Percentiles rank a stretch among this genome's conserved stretches.
Evolutionary conservation across 30 jellyfish, hydroid and myxozoan genomes (phyloP).

Genomic region (Aurelia sp.): DNA sequence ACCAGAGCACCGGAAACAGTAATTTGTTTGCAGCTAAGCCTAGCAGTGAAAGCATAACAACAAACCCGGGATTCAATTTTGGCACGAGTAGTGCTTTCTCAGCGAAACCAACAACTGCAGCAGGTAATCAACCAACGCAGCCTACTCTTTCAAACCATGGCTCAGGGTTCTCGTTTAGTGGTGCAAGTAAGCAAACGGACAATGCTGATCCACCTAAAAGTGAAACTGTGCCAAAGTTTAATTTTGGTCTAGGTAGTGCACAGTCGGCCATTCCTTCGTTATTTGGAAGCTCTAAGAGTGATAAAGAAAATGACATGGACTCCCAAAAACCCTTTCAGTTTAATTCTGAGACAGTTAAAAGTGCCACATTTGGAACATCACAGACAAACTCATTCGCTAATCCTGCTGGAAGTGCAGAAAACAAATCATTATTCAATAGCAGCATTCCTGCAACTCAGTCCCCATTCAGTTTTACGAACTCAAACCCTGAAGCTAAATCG

Average conservation of each 20-base stretch:
- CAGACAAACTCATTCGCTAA: conserved; percentile 18
- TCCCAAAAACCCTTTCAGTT: conserved; percentile 1
- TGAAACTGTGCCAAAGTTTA: not conserved
- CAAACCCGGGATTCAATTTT: conserved; percentile 12
- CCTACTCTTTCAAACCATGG: not conserved
- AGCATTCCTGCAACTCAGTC: not conserved
- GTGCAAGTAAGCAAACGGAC: not conserved
- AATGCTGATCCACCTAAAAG: not conserved
- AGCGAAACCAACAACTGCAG: too few species aligned
- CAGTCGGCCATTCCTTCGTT: conserved; percentile 7
- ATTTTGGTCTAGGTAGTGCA: conserved; percentile 21
- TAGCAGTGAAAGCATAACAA: not conserved
- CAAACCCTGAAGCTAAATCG: conserved; percentile 2
- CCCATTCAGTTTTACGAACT: not conserved
- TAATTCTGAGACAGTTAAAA: conserved; percentile 1
- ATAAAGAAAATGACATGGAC: not conserved
- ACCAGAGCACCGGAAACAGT: not conserved
- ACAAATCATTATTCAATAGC: not conserved
- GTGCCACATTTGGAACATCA: not conserved
- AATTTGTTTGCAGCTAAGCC: conserved; percentile 1
- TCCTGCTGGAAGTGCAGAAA: not conserved
- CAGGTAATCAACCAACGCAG: not conserved
- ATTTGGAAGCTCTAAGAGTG: not conserved
- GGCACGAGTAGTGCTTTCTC: not conserved
- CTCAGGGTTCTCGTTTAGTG: not conserved